Base-by-base conservation (phyloP, 2,797 vertebrate species). In the Synanceia verrucosa region DNA sequence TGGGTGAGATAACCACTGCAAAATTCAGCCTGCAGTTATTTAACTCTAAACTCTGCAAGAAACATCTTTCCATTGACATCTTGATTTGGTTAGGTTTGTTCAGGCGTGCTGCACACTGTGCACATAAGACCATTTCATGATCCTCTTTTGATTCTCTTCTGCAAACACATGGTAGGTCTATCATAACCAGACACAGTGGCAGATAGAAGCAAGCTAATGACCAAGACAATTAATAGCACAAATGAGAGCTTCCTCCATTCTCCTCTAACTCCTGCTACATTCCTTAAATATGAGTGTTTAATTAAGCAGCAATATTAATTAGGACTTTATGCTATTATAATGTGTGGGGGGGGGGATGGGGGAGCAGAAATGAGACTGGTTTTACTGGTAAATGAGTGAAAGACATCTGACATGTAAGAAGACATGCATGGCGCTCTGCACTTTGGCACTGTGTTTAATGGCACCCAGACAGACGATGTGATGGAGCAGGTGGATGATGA, bases 221-320 rank as follows among this genome's bases (percentile, higher is more conserved):
- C 69, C 51, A 47, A 65, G 70, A 78, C 73, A 84, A 84, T 90
- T 90, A 90, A 89, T 86, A 79, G 72, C 70, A 85, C 11, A 41
- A 82, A 82, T 85, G 73, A 86, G 59, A 78, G 78, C 75, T 50
- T 63, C 70, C 60, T 70, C 70, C 73, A 48, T 70, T 76, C 79
- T 68, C 76, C 69, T 72, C 73, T 73, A 64, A 52, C 80, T 48
- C 41, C 57, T 72, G 26, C 41, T 68, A 62, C 84, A 82, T 83
- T 90, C 78, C 71, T 92, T 92, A 93, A 93, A 93, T 93, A 94
- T 90, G 89, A 91, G 81, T 90, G 87, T 93, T 94, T 94, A 94
- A 94, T 94, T 93, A 93, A 91, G 87, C 83, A 85, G 88, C 77
- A 79, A 79, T 91, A 92, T 93, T 92, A 93, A 92, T 93, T 93